Evolutionary conservation across 1,140 invertebrate genomes (phyloP), one percentile per base, ranked within the genome.

Genomic region (Polypedilum vanderplanki): DNA sequence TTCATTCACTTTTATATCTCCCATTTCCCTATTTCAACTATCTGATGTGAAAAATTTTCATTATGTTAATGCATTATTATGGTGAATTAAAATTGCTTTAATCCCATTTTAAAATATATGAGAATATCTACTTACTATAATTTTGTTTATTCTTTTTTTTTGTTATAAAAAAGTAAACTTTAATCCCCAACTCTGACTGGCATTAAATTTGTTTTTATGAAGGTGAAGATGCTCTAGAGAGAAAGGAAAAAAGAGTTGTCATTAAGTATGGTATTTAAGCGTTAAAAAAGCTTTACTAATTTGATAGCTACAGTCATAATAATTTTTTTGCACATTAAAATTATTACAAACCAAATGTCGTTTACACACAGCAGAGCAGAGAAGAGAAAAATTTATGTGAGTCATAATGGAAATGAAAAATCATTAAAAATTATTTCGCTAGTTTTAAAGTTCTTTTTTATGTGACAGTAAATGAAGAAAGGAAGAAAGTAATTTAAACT

Each of bases 31-130:
- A 33, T 5, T 33, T 33, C 5, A 33, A 33, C 24, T 33, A 33
- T 33, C 24, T 33, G 24, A 33, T 33, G 24, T 5, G 46, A 57
- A n/a, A 57, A 57, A 57, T 57, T 57, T 57, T 57, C 46, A 57
- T 57, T 57, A 57, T 57, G 12, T 57, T 57, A 57, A 57, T 57
- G 46, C 46, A 57, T 57, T 57, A 57, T 57, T 57, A 57, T 57
- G 46, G 12, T 57, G n/a, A 12, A n/a, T n/a, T n/a, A n/a, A n/a
- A 57, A 57, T 57, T 57, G 9, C 8, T 15, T n/a, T 57, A 57
- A 57, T 57, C 46, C 46, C 46, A 57, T n/a, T 57, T 33, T 57
- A n/a, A 57, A n/a, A 57, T 57, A 57, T 57, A 57, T 57, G 46
- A 57, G 24, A 33, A 33, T 57, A n/a, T n/a, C 46, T 57, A n/a